Evolutionary conservation across 2,113 vertebrate genomes (phyloP).

Genomic region (Ptilonorhynchus violaceus): DNA sequence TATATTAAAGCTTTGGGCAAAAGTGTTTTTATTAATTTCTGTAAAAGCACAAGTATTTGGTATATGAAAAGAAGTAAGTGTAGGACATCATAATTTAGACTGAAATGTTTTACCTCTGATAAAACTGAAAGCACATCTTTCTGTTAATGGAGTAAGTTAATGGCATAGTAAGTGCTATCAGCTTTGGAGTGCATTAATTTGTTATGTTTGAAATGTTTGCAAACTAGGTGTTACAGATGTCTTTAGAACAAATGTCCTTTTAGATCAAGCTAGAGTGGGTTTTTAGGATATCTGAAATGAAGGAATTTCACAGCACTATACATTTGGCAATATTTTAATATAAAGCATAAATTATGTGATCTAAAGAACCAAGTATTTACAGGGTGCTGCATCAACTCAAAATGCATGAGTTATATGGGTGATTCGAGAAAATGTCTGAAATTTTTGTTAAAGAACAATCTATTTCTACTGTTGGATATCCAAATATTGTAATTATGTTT

Average conservation of each 20-base stretch:
- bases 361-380: neutral
- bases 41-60: neutral
- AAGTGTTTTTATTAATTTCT: neutral
- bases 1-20: neutral
- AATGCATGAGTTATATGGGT: neutral
- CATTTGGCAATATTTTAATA: neutral
- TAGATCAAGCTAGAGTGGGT: neutral
- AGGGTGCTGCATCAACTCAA: neutral
- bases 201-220: conserved; percentile 17
- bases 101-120: neutral
- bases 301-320: neutral
- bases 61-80: neutral
- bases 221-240: neutral
- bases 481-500: neutral
- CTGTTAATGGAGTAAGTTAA: neutral
- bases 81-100: neutral
- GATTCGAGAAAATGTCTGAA: neutral
- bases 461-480: neutral
- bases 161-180: neutral
- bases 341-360: neutral
- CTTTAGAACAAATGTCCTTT: neutral
- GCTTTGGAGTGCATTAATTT: conserved; percentile 1
- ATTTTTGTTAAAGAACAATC: neutral
- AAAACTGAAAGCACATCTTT: neutral
- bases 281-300: neutral